phyloP scores from a whole-genome alignment of 2,888 invertebrate genomes.

The Hypolimnas misippus region DNA sequence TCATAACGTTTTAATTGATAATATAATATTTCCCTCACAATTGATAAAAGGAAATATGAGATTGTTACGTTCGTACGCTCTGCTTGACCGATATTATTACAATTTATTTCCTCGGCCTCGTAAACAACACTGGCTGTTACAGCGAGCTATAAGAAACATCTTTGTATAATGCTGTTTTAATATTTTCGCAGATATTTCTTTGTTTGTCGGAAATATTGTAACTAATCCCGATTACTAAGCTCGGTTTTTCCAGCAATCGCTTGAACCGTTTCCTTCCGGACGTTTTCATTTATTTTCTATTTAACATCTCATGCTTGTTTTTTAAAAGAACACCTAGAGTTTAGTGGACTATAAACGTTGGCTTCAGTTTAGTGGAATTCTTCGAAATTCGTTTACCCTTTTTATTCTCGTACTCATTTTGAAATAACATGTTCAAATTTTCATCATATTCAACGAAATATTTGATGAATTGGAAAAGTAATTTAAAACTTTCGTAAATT shows the following conservation, averaged over 20 bases:
- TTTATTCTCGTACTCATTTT: too few relatives aligned
- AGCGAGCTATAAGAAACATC: too few relatives aligned
- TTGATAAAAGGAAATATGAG: constrained; percentile 17
- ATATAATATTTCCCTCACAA: constrained; percentile 15
- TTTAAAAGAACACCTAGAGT: neutral
- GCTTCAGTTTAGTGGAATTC: neutral
- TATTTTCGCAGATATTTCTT: constrained; percentile 21
- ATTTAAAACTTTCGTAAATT: too few relatives aligned
- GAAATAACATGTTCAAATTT: too few relatives aligned
- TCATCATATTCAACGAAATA: too few relatives aligned
- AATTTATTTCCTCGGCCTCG: constrained; percentile 27
- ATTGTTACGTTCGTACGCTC: constrained; percentile 9
- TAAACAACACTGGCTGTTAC: constrained; percentile 25
- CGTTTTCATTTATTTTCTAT: constrained; percentile 27
- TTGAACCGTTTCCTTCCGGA: constrained; percentile 19
- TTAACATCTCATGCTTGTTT: constrained; percentile 20
- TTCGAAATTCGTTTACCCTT: too few relatives aligned
- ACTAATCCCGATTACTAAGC: constrained; percentile 17
- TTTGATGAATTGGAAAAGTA: too few relatives aligned
- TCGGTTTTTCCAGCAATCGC: neutral
- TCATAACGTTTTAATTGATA: neutral
- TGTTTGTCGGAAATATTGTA: constrained; percentile 22
- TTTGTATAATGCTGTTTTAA: constrained; percentile 23
- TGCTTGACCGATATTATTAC: constrained; percentile 23
- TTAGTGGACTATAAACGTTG: neutral